phyloP scores from a whole-genome alignment of 1,140 invertebrate species.

The Drosophila repleta region DNA sequence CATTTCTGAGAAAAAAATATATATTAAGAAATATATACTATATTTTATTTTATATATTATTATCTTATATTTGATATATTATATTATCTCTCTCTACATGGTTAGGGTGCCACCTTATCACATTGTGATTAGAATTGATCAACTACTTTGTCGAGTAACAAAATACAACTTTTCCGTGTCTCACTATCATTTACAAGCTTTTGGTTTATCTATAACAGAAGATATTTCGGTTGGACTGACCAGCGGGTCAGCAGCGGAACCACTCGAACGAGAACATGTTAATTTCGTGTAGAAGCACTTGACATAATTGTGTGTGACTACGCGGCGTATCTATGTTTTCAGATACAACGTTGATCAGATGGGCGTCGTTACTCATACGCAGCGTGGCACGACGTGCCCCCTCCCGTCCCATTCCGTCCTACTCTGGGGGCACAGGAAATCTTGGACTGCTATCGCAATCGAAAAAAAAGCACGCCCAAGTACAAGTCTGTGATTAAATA shows the following conservation, averaged over 20 bases:
- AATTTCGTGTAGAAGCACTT: constrained; percentile 78
- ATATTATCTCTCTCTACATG: too few species aligned
- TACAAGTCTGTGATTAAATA: constrained; percentile 82
- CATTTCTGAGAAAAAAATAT: too few species aligned
- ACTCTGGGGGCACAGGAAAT: constrained; percentile 19
- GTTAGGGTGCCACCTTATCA: too few species aligned
- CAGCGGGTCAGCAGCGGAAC: background rate
- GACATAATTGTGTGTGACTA: constrained; percentile 62
- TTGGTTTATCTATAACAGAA: constrained; percentile 3
- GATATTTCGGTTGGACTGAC: constrained; percentile 4
- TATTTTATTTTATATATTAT: too few species aligned
- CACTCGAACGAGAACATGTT: constrained; percentile 65
- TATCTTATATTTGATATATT: too few species aligned
- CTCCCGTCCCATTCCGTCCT: background rate
- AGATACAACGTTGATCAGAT: constrained; percentile 22
- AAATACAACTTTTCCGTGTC: too few species aligned
- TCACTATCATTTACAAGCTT: background rate
- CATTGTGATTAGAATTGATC: background rate
- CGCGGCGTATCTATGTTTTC: background rate
- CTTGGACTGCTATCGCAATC: constrained; percentile 47
- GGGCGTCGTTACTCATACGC: constrained; percentile 65
- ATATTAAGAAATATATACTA: too few species aligned
- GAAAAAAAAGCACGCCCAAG: constrained; percentile 57
- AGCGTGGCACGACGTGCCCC: constrained; percentile 18
- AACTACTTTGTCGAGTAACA: too few species aligned